Evolutionary conservation across 2,113 vertebrate genomes (phyloP), one percentile per base, ranked within the genome.

Genomic region (Corythornis madagascariensis): DNA sequence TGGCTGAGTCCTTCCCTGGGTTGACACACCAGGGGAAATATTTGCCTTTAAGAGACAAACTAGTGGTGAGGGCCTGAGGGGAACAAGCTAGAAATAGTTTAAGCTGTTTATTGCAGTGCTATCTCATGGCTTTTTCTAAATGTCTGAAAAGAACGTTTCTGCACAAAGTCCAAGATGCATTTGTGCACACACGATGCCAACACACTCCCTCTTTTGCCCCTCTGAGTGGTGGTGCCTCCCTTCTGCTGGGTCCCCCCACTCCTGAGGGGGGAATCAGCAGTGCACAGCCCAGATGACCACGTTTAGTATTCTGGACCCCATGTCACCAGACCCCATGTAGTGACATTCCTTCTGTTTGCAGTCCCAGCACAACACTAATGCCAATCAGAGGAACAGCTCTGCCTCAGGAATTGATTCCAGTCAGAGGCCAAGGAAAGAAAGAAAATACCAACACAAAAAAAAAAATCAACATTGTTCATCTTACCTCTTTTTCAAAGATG

Each of bases 161-260:
- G 31, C 57, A 38, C 0, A 4, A 86, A 56, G 11, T 31, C 26
- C 70, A 50, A 70, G 38, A 17, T 3, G 17, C 2, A 1, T 12
- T 52, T 67, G 25, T 73, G 38, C 1, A 0, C 8, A 3, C 16
- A 29, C 0, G 9, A n/a, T 31, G 47, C 53, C 1, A 4, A 42
- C 3, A 10, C 15, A 6, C n/a, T 67, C 61, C 20, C 1, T 2
- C 13, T 53, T n/a, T 47, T 63, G n/a, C 12, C 13, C 22, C 24
- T 45, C 11, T 22, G 59, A 48, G 29, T 0, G 4, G 18, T 29
- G 15, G 25, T 22, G 20, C 25, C 55, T 31, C n/a, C 6, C 9
- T n/a, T 55, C 40, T 31, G 45, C 35, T n/a, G 28, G 13, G 25
- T 61, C 16, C 14, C 15, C 10, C 43, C 10, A 38, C 12, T 8